Conservation (phyloP, 2,113 vertebrate species). For the Notothenia coriiceps region DNA sequence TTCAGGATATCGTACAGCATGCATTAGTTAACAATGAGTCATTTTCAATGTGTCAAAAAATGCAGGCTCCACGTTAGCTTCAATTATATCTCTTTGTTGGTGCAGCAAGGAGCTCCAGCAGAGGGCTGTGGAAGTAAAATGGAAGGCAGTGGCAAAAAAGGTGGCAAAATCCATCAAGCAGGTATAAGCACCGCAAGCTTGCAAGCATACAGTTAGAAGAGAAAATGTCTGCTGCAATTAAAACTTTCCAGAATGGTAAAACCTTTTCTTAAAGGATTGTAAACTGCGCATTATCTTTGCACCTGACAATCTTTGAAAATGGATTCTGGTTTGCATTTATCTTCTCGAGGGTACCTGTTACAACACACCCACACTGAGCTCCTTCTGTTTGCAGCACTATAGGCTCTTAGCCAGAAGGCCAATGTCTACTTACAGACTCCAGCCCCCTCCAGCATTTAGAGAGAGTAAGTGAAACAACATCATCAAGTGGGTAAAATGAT, state of each 20-base stretch:
- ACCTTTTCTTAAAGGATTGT: neutral
- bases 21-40: conserved; percentile 1
- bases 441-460: neutral
- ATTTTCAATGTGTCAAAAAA: conserved; percentile 3
- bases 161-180: neutral
- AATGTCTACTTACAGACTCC: neutral
- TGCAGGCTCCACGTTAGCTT: neutral
- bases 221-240: neutral
- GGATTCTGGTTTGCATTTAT: conserved; percentile 5
- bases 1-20: neutral
- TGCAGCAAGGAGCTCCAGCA: neutral
- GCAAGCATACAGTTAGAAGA: neutral
- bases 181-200: neutral
- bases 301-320: neutral
- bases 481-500: conserved; percentile 3
- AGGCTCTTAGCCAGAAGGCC: neutral
- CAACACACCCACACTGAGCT: neutral
- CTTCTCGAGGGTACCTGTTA: conserved; percentile 4
- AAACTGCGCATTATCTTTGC: neutral
- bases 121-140: neutral
- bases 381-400: neutral
- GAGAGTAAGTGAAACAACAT: conserved; percentile 14
- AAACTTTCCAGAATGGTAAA: neutral
- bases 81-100: neutral
- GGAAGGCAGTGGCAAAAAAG: neutral